A percentile compares a stretch with the other conserved stretches of the same genome.
Evolutionary conservation across 2,888 invertebrate genomes (phyloP).

Genomic region (Dinocampus coccinellae): DNA sequence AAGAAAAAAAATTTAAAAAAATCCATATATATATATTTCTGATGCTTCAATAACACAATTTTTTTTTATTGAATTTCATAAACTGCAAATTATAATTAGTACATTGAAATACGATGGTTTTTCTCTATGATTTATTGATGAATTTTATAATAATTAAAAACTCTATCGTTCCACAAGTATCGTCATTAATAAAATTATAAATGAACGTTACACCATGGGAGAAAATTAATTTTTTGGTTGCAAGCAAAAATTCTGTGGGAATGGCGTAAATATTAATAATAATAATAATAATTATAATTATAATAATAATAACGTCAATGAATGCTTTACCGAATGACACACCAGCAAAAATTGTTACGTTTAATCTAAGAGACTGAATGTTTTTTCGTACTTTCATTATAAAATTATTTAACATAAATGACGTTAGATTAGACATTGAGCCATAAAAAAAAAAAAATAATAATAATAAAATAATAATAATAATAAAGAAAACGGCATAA

Average conservation of each 20-base stretch:
- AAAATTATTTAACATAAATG: slow-evolving; percentile 44
- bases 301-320: slow-evolving; percentile 1
- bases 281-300: too few species aligned
- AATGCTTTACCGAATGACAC: slow-evolving; percentile 28
- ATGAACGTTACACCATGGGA: slow-evolving; percentile 28
- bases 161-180: slow-evolving; percentile 43
- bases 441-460: background rate
- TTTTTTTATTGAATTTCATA: background rate
- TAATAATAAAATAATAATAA: too few species aligned
- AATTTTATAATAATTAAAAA: slow-evolving; percentile 8
- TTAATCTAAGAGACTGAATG: slow-evolving; percentile 54
- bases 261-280: slow-evolving; percentile 6
- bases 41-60: background rate
- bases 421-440: slow-evolving; percentile 3
- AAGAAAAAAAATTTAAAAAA: too few species aligned
- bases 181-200: slow-evolving; percentile 28
- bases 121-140: background rate
- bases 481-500: too few species aligned
- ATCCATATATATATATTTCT: too few species aligned
- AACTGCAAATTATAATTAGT: background rate
- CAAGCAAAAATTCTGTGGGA: slow-evolving; percentile 17
- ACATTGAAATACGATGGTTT: background rate
- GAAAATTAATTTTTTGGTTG: background rate
- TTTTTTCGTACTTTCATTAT: slow-evolving; percentile 50
- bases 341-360: slow-evolving; percentile 41